Percentiles rank a stretch among this genome's conserved stretches.
Conservation (phyloP, 2,113 vertebrate species). For the Cygnus buccinator region DNA sequence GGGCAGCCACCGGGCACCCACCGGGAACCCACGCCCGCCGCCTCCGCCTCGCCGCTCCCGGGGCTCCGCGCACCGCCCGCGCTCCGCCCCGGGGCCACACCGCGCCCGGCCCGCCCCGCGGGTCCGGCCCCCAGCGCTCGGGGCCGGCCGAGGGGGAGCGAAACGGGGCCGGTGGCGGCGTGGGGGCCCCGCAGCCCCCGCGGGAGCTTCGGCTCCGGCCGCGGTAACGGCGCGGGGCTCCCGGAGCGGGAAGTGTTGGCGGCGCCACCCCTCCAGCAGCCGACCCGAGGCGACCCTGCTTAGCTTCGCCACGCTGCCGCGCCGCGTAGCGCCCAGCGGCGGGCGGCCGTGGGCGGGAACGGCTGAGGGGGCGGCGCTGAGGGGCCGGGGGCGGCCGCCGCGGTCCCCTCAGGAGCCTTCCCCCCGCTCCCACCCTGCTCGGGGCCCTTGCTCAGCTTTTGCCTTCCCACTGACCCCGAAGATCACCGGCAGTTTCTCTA, state of each 20-base stretch:
- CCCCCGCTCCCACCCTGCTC: no score
- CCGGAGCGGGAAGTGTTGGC: no score
- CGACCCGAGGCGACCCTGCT: neutral
- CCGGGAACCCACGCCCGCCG: neutral
- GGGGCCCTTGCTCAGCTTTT: neutral
- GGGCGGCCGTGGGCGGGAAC: neutral
- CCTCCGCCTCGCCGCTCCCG: neutral
- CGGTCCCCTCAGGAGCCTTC: neutral
- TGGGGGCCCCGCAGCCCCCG: no score
- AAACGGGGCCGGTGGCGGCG: neutral
- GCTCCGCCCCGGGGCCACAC: conserved; percentile 15
- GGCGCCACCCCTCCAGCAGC: neutral
- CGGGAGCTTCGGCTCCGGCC: no score
- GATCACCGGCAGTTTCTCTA: neutral
- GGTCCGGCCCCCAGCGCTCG: neutral
- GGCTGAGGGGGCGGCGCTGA: neutral
- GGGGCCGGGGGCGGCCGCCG: neutral
- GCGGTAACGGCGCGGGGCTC: no score
- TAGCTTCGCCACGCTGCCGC: neutral
- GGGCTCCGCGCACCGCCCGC: neutral
- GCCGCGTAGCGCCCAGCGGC: no score
- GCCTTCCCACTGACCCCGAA: fast-evolving
- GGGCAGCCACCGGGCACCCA: neutral
- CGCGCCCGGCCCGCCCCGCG: neutral
- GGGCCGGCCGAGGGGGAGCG: neutral